phyloP scores from a whole-genome alignment of 2,888 invertebrate species.

The Oligia latruncula region DNA sequence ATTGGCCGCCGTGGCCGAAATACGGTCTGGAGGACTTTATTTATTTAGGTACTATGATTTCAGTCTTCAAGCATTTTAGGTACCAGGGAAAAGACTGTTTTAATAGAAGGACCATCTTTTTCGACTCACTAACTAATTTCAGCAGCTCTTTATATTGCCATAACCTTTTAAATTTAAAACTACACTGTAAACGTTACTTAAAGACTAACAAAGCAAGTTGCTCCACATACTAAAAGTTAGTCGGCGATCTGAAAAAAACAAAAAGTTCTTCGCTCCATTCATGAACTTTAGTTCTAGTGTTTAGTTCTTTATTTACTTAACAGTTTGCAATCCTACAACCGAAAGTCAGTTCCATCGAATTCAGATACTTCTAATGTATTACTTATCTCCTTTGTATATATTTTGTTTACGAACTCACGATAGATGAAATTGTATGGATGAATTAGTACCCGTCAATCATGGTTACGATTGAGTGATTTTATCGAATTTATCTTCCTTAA shows the following conservation, averaged over 20 bases:
- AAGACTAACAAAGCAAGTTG: neutral
- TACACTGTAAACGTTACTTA: neutral
- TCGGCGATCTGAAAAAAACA: neutral
- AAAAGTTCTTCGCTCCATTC: neutral
- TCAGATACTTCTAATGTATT: conserved; percentile 1
- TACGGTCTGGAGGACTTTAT: too few species aligned
- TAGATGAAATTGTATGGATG: conserved; percentile 13
- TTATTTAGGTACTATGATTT: too few species aligned
- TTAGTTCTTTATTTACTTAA: neutral
- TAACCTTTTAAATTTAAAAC: neutral
- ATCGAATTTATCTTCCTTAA: conserved; percentile 25
- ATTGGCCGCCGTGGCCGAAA: too few species aligned
- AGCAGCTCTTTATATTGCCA: neutral
- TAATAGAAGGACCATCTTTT: neutral
- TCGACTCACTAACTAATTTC: neutral
- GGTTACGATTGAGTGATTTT: conserved; percentile 36
- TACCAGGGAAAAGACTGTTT: neutral
- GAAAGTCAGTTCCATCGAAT: neutral
- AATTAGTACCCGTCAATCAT: conserved; percentile 35
- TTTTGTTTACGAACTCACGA: conserved; percentile 1
- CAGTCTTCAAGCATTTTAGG: neutral
- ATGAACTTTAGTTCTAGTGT: conserved; percentile 1
- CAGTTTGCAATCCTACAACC: neutral
- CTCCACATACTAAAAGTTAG: neutral
- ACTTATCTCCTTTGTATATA: neutral